These are phyloP conservation scores for Arnoldichthys spilopterus DNA, from an alignment of 2,797 vertebrate species.

Conservation along the genomic window DNA sequence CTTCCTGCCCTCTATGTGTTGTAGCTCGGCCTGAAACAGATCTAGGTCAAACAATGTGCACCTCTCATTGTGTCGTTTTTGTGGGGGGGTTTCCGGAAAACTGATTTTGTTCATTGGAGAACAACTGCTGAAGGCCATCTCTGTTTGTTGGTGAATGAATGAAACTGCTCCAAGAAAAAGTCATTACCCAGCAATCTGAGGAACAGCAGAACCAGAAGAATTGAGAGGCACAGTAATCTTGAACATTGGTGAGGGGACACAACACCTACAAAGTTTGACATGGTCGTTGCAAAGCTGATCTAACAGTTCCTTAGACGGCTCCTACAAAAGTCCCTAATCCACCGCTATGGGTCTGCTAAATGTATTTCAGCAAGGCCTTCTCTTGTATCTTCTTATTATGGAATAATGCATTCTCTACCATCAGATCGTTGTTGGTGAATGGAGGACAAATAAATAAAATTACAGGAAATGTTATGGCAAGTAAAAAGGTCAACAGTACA, in stretches of 20 bases:
- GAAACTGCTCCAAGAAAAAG: constrained; percentile 54
- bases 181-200: constrained; percentile 49
- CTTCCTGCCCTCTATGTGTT: constrained; percentile 27
- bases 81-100: constrained; percentile 43
- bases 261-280: constrained; percentile 54
- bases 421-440: constrained; percentile 19
- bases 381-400: constrained; percentile 31
- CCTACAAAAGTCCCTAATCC: constrained; percentile 36
- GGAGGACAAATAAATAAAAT: constrained; percentile 42
- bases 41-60: constrained; percentile 52
- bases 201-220: constrained; percentile 58
- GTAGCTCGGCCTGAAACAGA: constrained; percentile 30
- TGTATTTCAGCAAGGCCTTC: constrained; percentile 52
- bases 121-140: constrained; percentile 62
- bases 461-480: constrained; percentile 54
- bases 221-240: constrained; percentile 64
- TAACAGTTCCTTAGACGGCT: constrained; percentile 40
- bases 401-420: constrained; percentile 39
- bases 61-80: constrained; percentile 54
- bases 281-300: constrained; percentile 54
- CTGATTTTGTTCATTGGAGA: constrained; percentile 56
- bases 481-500: constrained; percentile 60
- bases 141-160: constrained; percentile 43
- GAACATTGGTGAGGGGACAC: constrained; percentile 54
- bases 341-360: constrained; percentile 36